Evolutionary conservation across 2,888 invertebrate genomes (phyloP).

Genomic region (Amblyjoppa proteus): DNA sequence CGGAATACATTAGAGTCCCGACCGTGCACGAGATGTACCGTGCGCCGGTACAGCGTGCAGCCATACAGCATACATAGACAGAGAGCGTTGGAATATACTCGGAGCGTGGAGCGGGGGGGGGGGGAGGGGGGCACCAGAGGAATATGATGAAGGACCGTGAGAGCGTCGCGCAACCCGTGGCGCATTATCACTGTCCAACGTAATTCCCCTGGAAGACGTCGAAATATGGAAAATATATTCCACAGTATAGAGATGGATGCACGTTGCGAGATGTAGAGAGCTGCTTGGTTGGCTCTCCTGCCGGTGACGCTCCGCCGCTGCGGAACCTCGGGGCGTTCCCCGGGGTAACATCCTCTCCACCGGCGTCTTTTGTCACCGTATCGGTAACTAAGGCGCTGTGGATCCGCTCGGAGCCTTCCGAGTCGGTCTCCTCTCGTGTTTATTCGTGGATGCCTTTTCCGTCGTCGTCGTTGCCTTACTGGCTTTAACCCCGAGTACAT

Average conservation of each 20-base stretch:
- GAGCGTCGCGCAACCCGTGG: conserved; percentile 29
- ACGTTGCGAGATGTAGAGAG: neutral
- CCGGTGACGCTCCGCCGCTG: neutral
- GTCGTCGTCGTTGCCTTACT: neutral
- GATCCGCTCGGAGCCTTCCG: neutral
- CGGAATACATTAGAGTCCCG: conserved; percentile 42
- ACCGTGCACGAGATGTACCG: conserved; percentile 22
- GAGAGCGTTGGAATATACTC: neutral
- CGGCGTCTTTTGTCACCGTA: conserved; percentile 47
- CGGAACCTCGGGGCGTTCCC: conserved; percentile 31
- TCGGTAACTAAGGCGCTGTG: conserved; percentile 38
- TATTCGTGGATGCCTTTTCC: neutral
- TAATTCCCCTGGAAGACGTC: conserved; percentile 52
- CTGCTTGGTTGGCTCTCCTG: neutral
- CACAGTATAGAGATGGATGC: conserved; percentile 47
- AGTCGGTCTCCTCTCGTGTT: neutral
- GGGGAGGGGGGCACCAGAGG: neutral
- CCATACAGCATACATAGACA: conserved; percentile 5
- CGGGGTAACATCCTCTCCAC: conserved; percentile 37
- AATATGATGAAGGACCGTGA: conserved; percentile 47
- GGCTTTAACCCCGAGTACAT: neutral
- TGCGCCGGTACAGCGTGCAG: neutral
- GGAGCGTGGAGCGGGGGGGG: neutral
- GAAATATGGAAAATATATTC: conserved; percentile 56
- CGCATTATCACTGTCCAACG: conserved; percentile 52